Conservation (phyloP, 1,140 invertebrate species). For the Ectropis grisescens region DNA sequence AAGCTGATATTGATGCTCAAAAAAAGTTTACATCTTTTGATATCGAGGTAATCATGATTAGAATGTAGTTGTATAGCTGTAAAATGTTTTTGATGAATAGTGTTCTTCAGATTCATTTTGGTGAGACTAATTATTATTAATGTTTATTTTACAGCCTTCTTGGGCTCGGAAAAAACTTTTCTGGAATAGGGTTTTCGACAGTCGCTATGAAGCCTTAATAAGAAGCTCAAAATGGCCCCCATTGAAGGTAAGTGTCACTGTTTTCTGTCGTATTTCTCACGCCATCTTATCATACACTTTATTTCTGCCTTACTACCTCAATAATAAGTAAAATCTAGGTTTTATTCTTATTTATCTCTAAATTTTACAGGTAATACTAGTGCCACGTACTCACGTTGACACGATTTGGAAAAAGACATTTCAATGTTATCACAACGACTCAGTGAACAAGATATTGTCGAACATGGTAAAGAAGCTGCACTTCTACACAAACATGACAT, state of each 20-base stretch:
- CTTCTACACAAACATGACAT: constrained; percentile 84
- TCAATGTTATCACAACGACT: constrained; percentile 32
- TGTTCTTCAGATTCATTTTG: too few relatives aligned
- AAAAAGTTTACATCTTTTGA: constrained; percentile 34
- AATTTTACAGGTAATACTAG: constrained; percentile 48
- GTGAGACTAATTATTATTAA: not conserved
- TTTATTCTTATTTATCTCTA: too few relatives aligned
- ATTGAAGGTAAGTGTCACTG: constrained; percentile 45
- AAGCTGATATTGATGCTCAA: constrained; percentile 37
- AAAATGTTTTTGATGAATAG: too few relatives aligned
- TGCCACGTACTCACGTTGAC: constrained; percentile 36
- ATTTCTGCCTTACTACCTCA: too few relatives aligned
- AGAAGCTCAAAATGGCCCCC: constrained; percentile 47
- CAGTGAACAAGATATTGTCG: constrained; percentile 33
- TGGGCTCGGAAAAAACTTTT: constrained; percentile 34
- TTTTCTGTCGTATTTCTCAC: too few relatives aligned
- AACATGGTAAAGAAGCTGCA: constrained; percentile 87
- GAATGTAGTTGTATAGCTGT: too few relatives aligned
- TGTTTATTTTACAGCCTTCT: constrained; percentile 25
- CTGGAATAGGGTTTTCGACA: constrained; percentile 46
- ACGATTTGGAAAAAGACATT: constrained; percentile 43
- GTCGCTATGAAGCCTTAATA: constrained; percentile 50
- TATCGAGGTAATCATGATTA: constrained; percentile 50
- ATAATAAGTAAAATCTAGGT: too few relatives aligned
- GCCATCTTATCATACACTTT: too few relatives aligned